These are phyloP conservation scores for Chromis chromis DNA, from an alignment of 2,797 vertebrate genomes.

Conservation along the genomic window DNA sequence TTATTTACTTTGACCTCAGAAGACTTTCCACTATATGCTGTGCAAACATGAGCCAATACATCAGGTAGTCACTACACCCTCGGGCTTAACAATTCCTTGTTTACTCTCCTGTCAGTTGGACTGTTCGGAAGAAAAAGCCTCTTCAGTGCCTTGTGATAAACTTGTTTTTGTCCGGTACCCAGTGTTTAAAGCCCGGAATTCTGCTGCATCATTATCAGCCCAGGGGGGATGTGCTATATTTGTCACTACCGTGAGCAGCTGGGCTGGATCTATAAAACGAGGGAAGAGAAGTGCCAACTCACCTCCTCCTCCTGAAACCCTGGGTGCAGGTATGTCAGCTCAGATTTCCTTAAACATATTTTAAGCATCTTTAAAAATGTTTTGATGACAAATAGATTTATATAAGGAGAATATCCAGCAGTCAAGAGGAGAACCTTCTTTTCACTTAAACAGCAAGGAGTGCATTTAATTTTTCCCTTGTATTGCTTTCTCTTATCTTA, in stretches of 20 bases:
- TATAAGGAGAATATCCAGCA: neutral
- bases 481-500: neutral
- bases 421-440: neutral
- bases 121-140: constrained; percentile 35
- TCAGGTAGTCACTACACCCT: constrained; percentile 47
- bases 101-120: constrained; percentile 46
- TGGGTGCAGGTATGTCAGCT: constrained; percentile 51
- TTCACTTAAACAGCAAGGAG: neutral
- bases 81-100: constrained; percentile 41
- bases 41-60: constrained; percentile 42
- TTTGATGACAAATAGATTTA: neutral
- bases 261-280: constrained; percentile 61
- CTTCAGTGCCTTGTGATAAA: constrained; percentile 4
- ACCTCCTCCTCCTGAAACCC: constrained; percentile 24
- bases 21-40: constrained; percentile 27
- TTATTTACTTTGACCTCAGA: constrained; percentile 54
- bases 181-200: constrained; percentile 9
- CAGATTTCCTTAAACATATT: neutral
- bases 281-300: constrained; percentile 7
- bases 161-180: constrained; percentile 23
- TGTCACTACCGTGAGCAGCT: neutral
- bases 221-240: neutral
- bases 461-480: neutral
- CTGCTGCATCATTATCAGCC: constrained; percentile 14
- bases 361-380: neutral